A percentile compares a stretch with the other conserved stretches of the same genome.
phyloP scores from a whole-genome alignment of 2,797 vertebrate species.

The Alauda arvensis region DNA sequence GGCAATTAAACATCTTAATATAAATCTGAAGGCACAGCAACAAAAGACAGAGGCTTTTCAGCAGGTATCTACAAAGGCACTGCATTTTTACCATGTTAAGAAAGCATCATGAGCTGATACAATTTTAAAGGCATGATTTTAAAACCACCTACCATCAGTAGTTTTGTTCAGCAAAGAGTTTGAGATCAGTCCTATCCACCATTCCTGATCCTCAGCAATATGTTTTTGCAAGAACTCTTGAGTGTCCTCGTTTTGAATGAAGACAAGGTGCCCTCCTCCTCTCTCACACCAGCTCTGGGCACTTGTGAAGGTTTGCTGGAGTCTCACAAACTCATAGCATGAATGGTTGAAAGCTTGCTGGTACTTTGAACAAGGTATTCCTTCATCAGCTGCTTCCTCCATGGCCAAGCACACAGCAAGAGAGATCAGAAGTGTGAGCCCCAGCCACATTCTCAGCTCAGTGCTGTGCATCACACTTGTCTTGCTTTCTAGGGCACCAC shows the following conservation, averaged over 20 bases:
- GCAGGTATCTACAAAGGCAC: not conserved
- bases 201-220: constrained; percentile 78
- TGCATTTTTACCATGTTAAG: not conserved
- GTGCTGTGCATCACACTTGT: not conserved
- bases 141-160: constrained; percentile 57
- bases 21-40: not conserved
- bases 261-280: constrained; percentile 86
- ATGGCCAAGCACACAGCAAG: constrained; percentile 29
- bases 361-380: constrained; percentile 73
- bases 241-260: constrained; percentile 82
- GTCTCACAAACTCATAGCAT: constrained; percentile 87
- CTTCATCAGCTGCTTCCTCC: constrained; percentile 42
- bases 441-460: constrained; percentile 64
- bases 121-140: not conserved
- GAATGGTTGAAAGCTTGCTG: constrained; percentile 83
- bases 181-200: constrained; percentile 89
- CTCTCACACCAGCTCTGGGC: constrained; percentile 91
- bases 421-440: constrained; percentile 31
- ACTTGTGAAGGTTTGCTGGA: constrained; percentile 72
- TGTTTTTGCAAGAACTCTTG: constrained; percentile 86
- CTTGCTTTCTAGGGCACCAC: not conserved
- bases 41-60: not conserved
- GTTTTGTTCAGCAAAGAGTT: constrained; percentile 72
- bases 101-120: not conserved
- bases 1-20: not conserved